Percentiles rank a stretch among this genome's conserved stretches.
These are phyloP conservation scores for Poecilia latipinna DNA, from an alignment of 2,113 vertebrate species.

Conservation along the genomic window DNA sequence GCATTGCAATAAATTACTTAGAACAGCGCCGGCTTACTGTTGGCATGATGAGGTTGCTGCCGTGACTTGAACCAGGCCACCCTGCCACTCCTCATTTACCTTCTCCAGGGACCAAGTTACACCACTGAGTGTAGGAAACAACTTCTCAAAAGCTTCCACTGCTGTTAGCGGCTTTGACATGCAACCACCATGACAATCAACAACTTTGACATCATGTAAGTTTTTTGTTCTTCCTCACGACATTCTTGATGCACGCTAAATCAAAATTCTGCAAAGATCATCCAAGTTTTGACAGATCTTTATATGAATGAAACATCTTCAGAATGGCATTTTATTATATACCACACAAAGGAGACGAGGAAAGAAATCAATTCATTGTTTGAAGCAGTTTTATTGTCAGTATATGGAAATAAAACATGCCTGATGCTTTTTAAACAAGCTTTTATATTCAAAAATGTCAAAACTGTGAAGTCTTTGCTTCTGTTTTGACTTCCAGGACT, in stretches of 20 bases:
- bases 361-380: background rate
- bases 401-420: background rate
- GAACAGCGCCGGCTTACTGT: background rate
- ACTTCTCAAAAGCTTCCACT: background rate
- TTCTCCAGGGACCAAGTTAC: background rate
- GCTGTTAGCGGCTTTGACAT: background rate
- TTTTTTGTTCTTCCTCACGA: background rate
- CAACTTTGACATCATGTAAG: background rate
- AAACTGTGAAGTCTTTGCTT: background rate
- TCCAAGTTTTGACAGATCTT: too few species aligned
- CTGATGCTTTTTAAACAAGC: background rate
- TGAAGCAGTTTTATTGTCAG: background rate
- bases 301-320: too few species aligned
- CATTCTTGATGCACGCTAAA: too few species aligned
- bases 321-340: too few species aligned
- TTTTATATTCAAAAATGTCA: background rate
- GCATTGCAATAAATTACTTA: too few species aligned
- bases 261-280: too few species aligned
- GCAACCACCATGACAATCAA: background rate
- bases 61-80: background rate
- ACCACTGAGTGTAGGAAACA: background rate
- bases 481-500: conserved; percentile 13
- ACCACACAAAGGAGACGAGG: too few species aligned
- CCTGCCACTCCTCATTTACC: background rate
- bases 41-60: background rate